Base-by-base conservation (phyloP, 2,888 invertebrate species). In the Thera britannica region DNA sequence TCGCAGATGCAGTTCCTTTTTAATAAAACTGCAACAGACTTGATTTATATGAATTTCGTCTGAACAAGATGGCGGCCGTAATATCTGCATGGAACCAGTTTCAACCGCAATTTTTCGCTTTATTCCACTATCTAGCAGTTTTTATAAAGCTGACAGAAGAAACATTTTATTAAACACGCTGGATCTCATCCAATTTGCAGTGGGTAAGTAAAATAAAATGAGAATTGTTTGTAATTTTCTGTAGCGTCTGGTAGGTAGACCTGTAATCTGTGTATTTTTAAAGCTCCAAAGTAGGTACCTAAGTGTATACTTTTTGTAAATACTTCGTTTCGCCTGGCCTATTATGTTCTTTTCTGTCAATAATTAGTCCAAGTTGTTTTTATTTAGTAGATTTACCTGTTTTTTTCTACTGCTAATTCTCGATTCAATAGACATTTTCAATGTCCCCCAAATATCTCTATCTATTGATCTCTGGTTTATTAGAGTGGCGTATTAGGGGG, bases 41-140 rank as follows among this genome's bases (percentile, higher is more conserved):
- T 87, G 89, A 89, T 87, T 88, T 88, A 89, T 88, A 82, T 83
- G 81, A 87, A 81, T 88, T 88, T 86, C 85, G 86, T 88, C 85
- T 84, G 81, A 83, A 85, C 88, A 87, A 86, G 87, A 87, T 87
- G 87, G 87, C 84, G 81, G 71, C 77, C 76, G 84, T 85, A 87
- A 89, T 90, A 88, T 89, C 86, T 86, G 86, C 84, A 84, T 84
- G 78, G 74, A 81, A 83, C 81, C 78, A 75, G 78, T 74, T 81
- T 73, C 75, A 78, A 82, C 81, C 79, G 81, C 87, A 84, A 85
- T 88, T 86, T 88, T 84, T 82, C 82, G 80, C 83, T 81, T 82
- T 83, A 84, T 82, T 77, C 68, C 67, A 67, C 80, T 82, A 79
- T 85, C 83, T 83, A 82, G 83, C 83, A 80, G 51, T 41, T 46